Base-by-base conservation (phyloP, 1,140 invertebrate genomes). In the Anthonomus grandis region DNA sequence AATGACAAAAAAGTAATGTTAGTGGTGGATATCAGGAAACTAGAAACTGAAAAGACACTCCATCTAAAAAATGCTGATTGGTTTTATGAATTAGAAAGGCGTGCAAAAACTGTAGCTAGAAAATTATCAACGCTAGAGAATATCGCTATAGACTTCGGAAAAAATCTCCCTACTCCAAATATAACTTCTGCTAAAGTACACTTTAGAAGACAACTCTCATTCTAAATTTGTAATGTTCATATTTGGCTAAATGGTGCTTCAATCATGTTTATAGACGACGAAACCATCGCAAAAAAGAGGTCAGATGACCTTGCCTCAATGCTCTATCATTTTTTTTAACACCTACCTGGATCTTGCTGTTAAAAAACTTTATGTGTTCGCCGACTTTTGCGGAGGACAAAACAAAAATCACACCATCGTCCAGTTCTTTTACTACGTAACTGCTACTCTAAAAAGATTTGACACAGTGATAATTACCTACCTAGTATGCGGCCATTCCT, bases 31-130 rank as follows among this genome's bases (percentile, higher is more conserved):
- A 15, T 41, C 15, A 19, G 38, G 18, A 13, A 41, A 15, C 38
- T 41, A 19, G 38, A 41, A 41, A 41, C 38, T 15, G 38, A 41
- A 15, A 41, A 41, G n/a, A 41, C 38, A 41, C 38, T n/a, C n/a
- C n/a, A n/a, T n/a, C n/a, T n/a, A n/a, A n/a, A n/a, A n/a, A n/a
- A n/a, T n/a, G n/a, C n/a, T n/a, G n/a, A n/a, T n/a, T n/a, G n/a
- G n/a, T n/a, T n/a, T n/a, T n/a, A n/a, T n/a, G n/a, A n/a, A n/a
- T n/a, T n/a, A n/a, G n/a, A n/a, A n/a, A n/a, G n/a, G n/a, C n/a
- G n/a, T n/a, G n/a, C n/a, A n/a, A n/a, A n/a, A n/a, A n/a, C n/a
- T n/a, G n/a, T n/a, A n/a, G n/a, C n/a, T n/a, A n/a, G n/a, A n/a
- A n/a, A n/a, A n/a, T n/a, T n/a, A n/a, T n/a, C n/a, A n/a, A n/a